phyloP scores from a whole-genome alignment of 2,888 invertebrate genomes.

The Aelia acuminata region DNA sequence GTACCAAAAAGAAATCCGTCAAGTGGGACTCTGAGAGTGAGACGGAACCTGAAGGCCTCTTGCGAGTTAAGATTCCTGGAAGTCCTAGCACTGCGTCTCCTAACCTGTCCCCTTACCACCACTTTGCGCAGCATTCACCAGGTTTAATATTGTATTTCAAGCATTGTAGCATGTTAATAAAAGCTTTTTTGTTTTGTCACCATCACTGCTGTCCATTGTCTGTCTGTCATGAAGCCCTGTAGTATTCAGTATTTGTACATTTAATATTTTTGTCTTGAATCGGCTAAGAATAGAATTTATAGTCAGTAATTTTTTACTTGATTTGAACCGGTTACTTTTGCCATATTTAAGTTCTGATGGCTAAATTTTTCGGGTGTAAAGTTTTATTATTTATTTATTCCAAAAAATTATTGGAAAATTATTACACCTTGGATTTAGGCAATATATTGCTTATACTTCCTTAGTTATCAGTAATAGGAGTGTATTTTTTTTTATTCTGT shows the following conservation, averaged over 20 bases:
- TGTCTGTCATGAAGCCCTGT: neutral
- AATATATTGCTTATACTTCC: no score
- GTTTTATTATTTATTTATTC: no score
- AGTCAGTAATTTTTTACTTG: no score
- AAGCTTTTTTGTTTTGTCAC: constrained; percentile 3
- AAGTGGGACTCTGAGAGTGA: constrained; percentile 77
- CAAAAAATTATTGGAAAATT: no score
- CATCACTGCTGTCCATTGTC: neutral
- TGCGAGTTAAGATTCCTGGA: constrained; percentile 67
- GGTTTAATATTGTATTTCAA: constrained; percentile 63
- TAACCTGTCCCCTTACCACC: constrained; percentile 73
- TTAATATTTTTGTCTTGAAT: neutral
- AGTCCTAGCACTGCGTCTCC: constrained; percentile 69
- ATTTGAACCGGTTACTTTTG: no score
- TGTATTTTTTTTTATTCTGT: no score
- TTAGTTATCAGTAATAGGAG: no score
- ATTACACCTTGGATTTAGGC: no score
- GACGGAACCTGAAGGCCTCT: constrained; percentile 73
- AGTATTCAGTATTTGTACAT: neutral
- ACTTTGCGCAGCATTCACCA: constrained; percentile 66
- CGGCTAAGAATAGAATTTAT: neutral
- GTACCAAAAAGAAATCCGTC: constrained; percentile 72
- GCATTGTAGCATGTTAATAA: constrained; percentile 20
- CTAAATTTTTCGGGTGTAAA: no score
- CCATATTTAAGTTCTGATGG: no score